Conservation (phyloP, 2,113 vertebrate genomes). For the Tauraco erythrolophus region DNA sequence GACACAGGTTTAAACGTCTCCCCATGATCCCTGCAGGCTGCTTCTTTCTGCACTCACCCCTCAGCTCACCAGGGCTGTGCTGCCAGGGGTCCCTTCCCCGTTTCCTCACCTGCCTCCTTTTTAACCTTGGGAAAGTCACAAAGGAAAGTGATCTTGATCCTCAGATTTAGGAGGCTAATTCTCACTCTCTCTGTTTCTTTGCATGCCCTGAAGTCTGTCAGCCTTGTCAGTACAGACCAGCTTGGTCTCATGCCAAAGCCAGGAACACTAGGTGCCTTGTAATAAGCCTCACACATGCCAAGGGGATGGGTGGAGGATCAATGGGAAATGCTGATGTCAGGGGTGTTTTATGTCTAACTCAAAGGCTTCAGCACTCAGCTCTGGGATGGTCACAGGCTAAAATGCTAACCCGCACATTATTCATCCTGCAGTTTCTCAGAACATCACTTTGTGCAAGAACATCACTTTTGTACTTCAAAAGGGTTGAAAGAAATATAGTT, state of each 20-base stretch:
- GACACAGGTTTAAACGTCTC: background rate
- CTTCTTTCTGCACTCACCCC: background rate
- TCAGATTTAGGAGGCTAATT: background rate
- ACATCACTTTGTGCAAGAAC: background rate
- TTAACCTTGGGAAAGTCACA: background rate
- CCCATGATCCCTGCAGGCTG: background rate
- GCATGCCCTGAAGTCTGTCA: background rate
- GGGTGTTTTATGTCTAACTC: constrained; percentile 24
- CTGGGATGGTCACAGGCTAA: background rate
- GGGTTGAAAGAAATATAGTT: background rate
- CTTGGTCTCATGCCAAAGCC: constrained; percentile 16
- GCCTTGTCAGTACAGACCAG: background rate
- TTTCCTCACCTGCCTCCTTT: constrained; percentile 1
- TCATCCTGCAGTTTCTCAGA: background rate
- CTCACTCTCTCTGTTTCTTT: background rate
- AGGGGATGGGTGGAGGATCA: background rate
- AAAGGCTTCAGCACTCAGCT: constrained; percentile 3
- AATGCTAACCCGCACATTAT: background rate
- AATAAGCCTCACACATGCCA: background rate
- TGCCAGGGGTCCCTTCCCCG: background rate
- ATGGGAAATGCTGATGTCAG: background rate
- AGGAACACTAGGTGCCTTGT: constrained; percentile 40
- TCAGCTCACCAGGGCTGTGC: background rate
- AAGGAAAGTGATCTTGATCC: constrained; percentile 1
- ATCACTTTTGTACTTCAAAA: background rate